These are phyloP conservation scores for Crotalus viridis DNA, from an alignment of 2,113 vertebrate genomes.

Conservation along the genomic window DNA sequence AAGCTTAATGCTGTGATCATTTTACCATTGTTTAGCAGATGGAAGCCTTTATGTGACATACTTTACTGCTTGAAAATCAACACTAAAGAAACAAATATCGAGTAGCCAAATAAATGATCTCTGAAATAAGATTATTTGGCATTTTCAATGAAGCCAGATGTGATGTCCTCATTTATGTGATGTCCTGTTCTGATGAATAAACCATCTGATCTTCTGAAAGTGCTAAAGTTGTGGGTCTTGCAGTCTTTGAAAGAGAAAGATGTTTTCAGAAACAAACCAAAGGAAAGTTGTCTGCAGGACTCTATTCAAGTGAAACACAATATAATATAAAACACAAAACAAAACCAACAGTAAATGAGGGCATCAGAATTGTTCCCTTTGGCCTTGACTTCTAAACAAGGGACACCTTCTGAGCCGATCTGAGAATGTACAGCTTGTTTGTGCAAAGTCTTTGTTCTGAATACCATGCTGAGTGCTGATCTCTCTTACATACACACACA, in stretches of 20 bases:
- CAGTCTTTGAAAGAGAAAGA: constrained; percentile 41
- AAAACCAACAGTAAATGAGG: neutral
- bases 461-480: neutral
- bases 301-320: neutral
- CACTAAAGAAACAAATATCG: neutral
- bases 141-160: constrained; percentile 9
- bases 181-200: neutral
- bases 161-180: constrained; percentile 11
- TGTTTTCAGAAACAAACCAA: constrained; percentile 9
- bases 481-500: neutral
- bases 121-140: constrained; percentile 17
- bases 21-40: neutral
- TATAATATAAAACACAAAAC: neutral
- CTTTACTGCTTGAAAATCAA: constrained; percentile 1
- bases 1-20: constrained; percentile 32
- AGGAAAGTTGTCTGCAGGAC: constrained; percentile 51
- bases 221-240: constrained; percentile 16
- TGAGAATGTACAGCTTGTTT: neutral
- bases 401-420: neutral
- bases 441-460: neutral
- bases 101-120: constrained; percentile 18
- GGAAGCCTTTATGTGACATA: neutral
- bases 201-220: constrained; percentile 19
- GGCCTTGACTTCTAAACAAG: neutral
- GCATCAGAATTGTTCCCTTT: neutral